Base-by-base conservation (phyloP, 2,888 invertebrate species). In the Rhimphoctona megacephalus region DNA sequence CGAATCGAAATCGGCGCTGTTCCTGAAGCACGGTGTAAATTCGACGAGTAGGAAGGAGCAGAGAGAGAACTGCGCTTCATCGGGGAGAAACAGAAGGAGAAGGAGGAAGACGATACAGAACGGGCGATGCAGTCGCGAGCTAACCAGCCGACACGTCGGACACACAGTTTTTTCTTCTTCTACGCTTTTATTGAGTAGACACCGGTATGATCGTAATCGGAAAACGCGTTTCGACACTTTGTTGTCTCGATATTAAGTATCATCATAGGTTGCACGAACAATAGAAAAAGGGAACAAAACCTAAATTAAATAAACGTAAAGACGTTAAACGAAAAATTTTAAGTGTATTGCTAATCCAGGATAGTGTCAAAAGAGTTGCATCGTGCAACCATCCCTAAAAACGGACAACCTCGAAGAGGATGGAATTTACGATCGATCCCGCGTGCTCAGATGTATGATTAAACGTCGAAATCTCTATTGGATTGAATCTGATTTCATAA, bases 51-150 rank as follows among this genome's bases (percentile, higher is more conserved):
- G 83, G 57, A 81, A 81, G 81, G 77, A 54, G 61, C 61, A 61
- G 61, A 30, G 81, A 70, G 46, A 54, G 54, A 39, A 22, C 49
- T 19, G 52, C 49, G 43, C 67, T 73, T 61, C 43, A 39, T 66
- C 66, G 73, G 64, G 74, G 73, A 81, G 81, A 49, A 66, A 66
- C 57, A 73, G 80, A 67, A 80, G 77, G 81, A 74, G 86, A 36
- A 77, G 70, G 69, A 84, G 82, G 72, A 80, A 73, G 82, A 87
- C 84, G 76, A 83, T 84, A 87, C 81, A 74, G 87, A 85, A 82
- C 81, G 83, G 85, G 33, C 88, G 89, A 66, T 90, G 87, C 92
- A 93, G 93, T 93, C 91, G 91, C 90, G 90, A 90, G 90, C 91
- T 89, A 91, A 89, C 91, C 91, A 88, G 89, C 90, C 89, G 81